Percentiles rank a stretch among this genome's conserved stretches.
phyloP scores from a whole-genome alignment of 2,888 invertebrate species.

The Harpagoxenus sublaevis region DNA sequence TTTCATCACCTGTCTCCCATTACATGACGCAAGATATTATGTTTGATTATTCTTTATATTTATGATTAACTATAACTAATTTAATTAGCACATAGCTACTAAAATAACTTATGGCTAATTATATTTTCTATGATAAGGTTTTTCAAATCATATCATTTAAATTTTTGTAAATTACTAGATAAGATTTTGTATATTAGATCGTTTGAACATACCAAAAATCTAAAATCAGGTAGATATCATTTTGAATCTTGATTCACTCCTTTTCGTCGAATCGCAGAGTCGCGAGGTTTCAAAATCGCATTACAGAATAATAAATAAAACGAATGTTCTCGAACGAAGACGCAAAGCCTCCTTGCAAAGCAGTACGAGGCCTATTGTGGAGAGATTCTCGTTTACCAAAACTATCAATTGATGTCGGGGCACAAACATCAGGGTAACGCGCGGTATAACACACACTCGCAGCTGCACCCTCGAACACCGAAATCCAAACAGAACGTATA shows the following conservation, averaged over 20 bases:
- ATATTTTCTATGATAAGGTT: neutral
- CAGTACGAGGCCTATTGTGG: conserved; percentile 56
- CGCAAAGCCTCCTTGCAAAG: conserved; percentile 41
- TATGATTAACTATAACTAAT: neutral
- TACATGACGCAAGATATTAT: neutral
- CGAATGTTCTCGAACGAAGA: conserved; percentile 54
- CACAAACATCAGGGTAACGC: conserved; percentile 68
- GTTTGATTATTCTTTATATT: neutral
- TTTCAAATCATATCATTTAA: neutral
- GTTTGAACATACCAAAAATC: neutral
- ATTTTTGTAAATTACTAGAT: neutral
- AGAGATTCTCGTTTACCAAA: conserved; percentile 75
- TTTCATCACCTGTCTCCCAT: neutral
- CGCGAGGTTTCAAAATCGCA: conserved; percentile 29
- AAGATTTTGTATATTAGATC: too few relatives aligned
- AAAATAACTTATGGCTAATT: neutral
- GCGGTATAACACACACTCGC: conserved; percentile 72
- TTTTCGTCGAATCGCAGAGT: neutral
- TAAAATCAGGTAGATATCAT: neutral
- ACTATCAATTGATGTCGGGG: conserved; percentile 83
- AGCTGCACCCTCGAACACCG: conserved; percentile 74
- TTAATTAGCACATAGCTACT: neutral
- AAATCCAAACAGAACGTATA: conserved; percentile 82
- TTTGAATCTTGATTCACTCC: neutral
- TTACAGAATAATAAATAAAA: conserved; percentile 22